Evolutionary conservation across 2,797 vertebrate genomes (phyloP).

Genomic region (Chelonia mydas): DNA sequence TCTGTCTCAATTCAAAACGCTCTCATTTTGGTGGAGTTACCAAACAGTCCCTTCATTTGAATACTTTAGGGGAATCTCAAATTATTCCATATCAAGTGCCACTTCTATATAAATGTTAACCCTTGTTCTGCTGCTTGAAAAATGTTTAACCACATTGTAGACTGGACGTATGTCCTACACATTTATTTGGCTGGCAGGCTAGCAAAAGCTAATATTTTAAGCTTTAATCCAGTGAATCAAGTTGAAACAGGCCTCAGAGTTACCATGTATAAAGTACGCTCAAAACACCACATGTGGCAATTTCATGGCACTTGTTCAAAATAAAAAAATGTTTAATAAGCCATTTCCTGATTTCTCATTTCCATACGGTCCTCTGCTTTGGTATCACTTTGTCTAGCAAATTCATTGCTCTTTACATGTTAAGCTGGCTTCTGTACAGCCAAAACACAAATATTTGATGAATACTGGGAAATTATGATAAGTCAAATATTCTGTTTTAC

Average conservation of each 20-base stretch:
- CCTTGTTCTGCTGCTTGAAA: neutral
- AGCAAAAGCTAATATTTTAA: neutral
- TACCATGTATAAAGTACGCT: neutral
- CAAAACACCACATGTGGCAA: neutral
- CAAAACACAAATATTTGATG: neutral
- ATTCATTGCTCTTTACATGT: neutral
- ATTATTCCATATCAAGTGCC: neutral
- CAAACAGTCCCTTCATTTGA: neutral
- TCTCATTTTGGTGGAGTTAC: neutral
- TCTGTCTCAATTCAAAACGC: neutral
- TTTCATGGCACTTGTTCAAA: neutral
- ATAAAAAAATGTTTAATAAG: neutral
- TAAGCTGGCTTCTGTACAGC: neutral
- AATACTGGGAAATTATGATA: neutral
- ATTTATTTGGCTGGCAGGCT: neutral
- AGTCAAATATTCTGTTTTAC: neutral
- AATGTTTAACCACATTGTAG: neutral
- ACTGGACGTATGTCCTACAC: neutral
- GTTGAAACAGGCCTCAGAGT: neutral
- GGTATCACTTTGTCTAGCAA: neutral
- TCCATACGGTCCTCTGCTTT: neutral
- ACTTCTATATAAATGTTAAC: rapidly evolving
- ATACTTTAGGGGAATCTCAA: neutral
- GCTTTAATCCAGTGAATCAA: neutral
- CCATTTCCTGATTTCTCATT: neutral